Conservation (phyloP, 2,797 vertebrate species). For the Phylloscopus collybita region DNA sequence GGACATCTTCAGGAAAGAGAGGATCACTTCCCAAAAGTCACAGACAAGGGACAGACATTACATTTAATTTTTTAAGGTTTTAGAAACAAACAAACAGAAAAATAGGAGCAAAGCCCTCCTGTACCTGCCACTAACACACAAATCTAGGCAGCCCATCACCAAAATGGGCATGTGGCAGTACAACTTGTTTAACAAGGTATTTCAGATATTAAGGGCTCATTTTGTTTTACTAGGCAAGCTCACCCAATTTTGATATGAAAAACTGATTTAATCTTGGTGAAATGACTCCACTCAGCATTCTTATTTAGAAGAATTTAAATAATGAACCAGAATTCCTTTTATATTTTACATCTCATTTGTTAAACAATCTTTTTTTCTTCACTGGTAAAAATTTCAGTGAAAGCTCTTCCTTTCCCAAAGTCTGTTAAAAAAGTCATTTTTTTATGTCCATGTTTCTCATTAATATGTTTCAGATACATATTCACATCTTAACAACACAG, state of each 20-base stretch:
- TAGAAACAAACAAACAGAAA: background rate
- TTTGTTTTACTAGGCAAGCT: background rate
- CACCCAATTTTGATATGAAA: background rate
- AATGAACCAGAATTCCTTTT: background rate
- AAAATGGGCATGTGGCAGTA: background rate
- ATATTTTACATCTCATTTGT: background rate
- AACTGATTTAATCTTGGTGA: background rate
- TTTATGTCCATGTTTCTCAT: background rate
- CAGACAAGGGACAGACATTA: fast-evolving
- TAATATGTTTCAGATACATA: background rate
- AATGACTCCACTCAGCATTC: background rate
- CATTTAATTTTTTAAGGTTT: background rate
- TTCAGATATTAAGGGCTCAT: background rate
- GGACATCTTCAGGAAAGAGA: background rate
- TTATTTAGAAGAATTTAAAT: background rate
- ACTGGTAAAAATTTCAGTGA: background rate
- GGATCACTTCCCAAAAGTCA: background rate
- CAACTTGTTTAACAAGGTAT: background rate
- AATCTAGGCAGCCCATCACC: background rate
- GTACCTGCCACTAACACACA: background rate
- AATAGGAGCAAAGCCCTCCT: background rate
- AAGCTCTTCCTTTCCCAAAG: background rate
- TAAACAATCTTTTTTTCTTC: background rate
- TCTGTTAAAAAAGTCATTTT: background rate
- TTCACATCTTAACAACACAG: background rate